A percentile compares a stretch with the other conserved stretches of the same genome.
These are phyloP conservation scores for Synanthedon myopaeformis DNA, from an alignment of 2,888 invertebrate genomes.

Conservation along the genomic window DNA sequence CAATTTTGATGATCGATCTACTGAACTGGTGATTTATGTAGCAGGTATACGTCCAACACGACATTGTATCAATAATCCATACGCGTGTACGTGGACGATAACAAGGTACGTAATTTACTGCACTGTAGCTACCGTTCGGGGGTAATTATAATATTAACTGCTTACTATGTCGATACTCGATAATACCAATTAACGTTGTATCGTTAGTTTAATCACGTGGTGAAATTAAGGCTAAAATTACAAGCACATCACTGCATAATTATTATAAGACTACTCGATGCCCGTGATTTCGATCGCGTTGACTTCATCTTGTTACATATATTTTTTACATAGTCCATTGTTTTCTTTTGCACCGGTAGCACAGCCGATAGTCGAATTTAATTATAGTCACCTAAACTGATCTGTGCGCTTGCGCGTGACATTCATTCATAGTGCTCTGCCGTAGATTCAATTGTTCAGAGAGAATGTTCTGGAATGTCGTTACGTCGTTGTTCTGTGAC, in stretches of 20 bases:
- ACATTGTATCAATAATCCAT: not conserved
- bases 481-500: too few relatives aligned
- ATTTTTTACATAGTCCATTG: too few relatives aligned
- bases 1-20: too few relatives aligned
- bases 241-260: not conserved
- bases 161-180: not conserved
- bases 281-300: too few relatives aligned
- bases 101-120: constrained; percentile 7
- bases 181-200: not conserved
- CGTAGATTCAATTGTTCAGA: too few relatives aligned
- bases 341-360: too few relatives aligned
- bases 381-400: too few relatives aligned
- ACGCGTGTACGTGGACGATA: constrained; percentile 5
- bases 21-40: not conserved
- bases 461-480: too few relatives aligned
- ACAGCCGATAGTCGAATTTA: too few relatives aligned
- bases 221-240: not conserved
- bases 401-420: too few relatives aligned
- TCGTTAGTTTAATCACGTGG: not conserved
- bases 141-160: not conserved
- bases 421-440: too few relatives aligned
- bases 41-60: not conserved
- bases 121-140: constrained; percentile 2
- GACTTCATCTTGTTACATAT: too few relatives aligned
- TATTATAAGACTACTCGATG: not conserved